Conservation (phyloP, 92 coral and sea anemone species). For the Phymanthus crucifer region DNA sequence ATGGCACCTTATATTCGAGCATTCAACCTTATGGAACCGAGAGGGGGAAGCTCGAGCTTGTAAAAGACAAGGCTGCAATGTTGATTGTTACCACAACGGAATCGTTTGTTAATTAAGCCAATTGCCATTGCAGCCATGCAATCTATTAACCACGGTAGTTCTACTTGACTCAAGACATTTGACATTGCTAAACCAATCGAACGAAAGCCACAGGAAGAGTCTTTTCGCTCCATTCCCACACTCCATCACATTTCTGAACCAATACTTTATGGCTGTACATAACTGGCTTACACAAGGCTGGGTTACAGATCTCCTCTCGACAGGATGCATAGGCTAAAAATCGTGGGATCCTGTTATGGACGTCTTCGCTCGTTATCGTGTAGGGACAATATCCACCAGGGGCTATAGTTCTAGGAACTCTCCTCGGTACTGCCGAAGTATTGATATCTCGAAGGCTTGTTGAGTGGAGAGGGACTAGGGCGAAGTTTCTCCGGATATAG, state of each 20-base stretch:
- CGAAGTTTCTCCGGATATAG: conserved; percentile 18
- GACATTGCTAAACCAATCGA: not conserved
- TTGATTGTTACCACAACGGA: too few relatives aligned
- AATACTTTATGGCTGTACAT: conserved; percentile 50
- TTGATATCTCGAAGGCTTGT: not conserved
- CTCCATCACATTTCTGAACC: conserved; percentile 50
- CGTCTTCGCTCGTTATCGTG: conserved; percentile 4
- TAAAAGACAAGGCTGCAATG: too few relatives aligned
- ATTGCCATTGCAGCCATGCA: too few relatives aligned
- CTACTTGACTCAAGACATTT: too few relatives aligned
- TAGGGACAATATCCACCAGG: conserved; percentile 32
- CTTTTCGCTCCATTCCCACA: conserved; percentile 66
- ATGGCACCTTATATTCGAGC: too few relatives aligned
- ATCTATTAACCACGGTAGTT: too few relatives aligned
- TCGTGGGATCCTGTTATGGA: conserved; percentile 32
- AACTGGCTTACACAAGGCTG: conserved; percentile 45
- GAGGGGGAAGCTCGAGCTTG: too few relatives aligned
- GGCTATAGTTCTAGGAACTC: not conserved
- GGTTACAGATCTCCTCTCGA: conserved; percentile 24
- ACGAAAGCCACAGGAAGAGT: conserved; percentile 66
- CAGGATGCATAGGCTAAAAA: conserved; percentile 46
- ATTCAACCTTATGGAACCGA: too few relatives aligned
- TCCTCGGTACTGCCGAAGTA: not conserved
- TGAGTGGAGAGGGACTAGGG: conserved; percentile 30
- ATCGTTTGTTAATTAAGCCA: too few relatives aligned